phyloP scores from a whole-genome alignment of 2,113 vertebrate species.

The Gobius niger region DNA sequence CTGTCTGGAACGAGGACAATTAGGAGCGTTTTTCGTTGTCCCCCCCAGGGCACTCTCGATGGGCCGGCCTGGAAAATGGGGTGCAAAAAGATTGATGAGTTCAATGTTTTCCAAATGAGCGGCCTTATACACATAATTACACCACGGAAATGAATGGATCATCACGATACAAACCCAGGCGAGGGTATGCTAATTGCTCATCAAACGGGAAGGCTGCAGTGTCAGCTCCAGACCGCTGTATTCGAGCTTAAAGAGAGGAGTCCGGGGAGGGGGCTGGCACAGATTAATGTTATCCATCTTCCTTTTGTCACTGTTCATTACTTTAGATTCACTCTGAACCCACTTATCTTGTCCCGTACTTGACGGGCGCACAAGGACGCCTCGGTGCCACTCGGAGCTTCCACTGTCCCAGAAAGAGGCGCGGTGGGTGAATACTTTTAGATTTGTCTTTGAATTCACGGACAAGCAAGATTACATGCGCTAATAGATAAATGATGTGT shows the following conservation, averaged over 20 bases:
- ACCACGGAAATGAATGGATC: conserved; percentile 76
- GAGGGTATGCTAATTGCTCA: conserved; percentile 77
- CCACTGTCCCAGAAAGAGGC: not conserved
- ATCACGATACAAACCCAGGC: conserved; percentile 74
- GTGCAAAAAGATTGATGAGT: conserved; percentile 78
- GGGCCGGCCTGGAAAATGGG: conserved; percentile 66
- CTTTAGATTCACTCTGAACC: conserved; percentile 65
- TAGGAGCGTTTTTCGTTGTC: conserved; percentile 69
- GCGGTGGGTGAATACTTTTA: not conserved
- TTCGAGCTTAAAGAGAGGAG: conserved; percentile 34
- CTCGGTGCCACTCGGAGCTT: not conserved
- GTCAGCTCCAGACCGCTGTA: conserved; percentile 68
- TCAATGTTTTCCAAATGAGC: conserved; percentile 78
- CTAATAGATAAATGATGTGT: too few relatives aligned
- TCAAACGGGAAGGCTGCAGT: conserved; percentile 69
- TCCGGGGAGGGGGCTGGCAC: conserved; percentile 37
- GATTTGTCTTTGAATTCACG: not conserved
- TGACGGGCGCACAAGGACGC: conserved; percentile 50
- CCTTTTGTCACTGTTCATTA: conserved; percentile 71
- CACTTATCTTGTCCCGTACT: conserved; percentile 44
- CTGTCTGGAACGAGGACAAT: conserved; percentile 73
- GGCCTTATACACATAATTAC: conserved; percentile 77
- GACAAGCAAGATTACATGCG: too few relatives aligned
- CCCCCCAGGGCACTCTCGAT: conserved; percentile 69
- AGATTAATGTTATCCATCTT: conserved; percentile 78